Percentiles rank a stretch among this genome's conserved stretches.
Evolutionary conservation across 2,797 vertebrate genomes (phyloP).

Genomic region (Florisuga fusca): DNA sequence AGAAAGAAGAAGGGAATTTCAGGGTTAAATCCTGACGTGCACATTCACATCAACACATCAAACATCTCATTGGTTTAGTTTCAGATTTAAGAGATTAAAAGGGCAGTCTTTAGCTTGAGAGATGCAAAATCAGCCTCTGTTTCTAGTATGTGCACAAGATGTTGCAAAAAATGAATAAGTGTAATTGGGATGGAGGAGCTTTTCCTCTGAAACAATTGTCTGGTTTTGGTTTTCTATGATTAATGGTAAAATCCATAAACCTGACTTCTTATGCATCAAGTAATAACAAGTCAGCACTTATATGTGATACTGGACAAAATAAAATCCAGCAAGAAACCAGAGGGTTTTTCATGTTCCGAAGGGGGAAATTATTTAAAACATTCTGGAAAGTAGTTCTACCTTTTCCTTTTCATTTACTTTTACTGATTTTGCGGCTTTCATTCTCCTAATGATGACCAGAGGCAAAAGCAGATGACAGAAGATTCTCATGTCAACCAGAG

Average conservation of each 20-base stretch:
- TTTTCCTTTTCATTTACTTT: slow-evolving; percentile 1
- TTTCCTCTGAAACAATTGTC: background rate
- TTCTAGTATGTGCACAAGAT: background rate
- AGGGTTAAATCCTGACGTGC: background rate
- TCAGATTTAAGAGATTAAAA: background rate
- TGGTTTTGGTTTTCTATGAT: background rate
- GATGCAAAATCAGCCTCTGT: background rate
- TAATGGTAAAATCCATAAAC: background rate
- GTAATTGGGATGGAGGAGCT: background rate
- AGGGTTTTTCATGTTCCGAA: background rate
- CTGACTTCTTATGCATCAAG: background rate
- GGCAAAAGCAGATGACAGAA: slow-evolving; percentile 7
- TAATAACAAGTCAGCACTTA: background rate
- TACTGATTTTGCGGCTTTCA: background rate
- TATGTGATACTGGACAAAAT: background rate
- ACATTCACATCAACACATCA: background rate
- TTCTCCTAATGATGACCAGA: slow-evolving; percentile 13
- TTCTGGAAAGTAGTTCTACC: background rate
- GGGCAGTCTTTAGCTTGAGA: background rate
- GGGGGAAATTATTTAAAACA: background rate
- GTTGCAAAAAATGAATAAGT: background rate
- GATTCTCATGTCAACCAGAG: background rate
- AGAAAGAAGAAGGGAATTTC: background rate
- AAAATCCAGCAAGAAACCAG: slow-evolving; percentile 1
- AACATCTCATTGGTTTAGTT: background rate